phyloP scores from a whole-genome alignment of 30 jellyfish, hydroid and myxozoan species.

The Euphysa ruthae region DNA sequence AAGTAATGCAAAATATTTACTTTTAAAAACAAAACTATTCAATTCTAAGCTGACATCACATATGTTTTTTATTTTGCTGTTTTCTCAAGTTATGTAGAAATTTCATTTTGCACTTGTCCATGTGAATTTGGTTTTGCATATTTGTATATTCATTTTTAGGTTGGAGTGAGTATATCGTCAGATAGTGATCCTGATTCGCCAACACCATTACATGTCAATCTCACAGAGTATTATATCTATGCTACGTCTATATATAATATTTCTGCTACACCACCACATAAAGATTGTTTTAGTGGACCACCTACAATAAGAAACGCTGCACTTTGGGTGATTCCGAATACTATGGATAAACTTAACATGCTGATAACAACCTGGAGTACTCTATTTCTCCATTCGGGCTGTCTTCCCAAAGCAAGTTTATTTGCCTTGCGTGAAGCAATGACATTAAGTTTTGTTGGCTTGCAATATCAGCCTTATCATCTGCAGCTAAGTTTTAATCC shows the following conservation, averaged over 20 bases:
- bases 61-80: too few species aligned
- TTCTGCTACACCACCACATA: background rate
- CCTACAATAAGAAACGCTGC: constrained; percentile 79
- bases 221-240: constrained; percentile 65
- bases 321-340: constrained; percentile 76
- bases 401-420: constrained; percentile 7
- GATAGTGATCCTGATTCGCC: constrained; percentile 90
- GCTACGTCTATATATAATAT: constrained; percentile 7
- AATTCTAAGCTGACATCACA: too few species aligned
- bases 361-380: constrained; percentile 38
- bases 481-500: constrained; percentile 85
- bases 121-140: too few species aligned
- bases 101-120: too few species aligned
- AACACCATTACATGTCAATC: constrained; percentile 68
- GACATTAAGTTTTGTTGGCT: constrained; percentile 76
- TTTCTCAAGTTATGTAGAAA: too few species aligned
- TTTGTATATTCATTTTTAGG: constrained; percentile 3
- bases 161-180: constrained; percentile 63
- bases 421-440: constrained; percentile 58
- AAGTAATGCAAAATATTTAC: too few species aligned
- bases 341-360: constrained; percentile 21
- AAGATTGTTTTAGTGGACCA: constrained; percentile 69
- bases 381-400: constrained; percentile 31
- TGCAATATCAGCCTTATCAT: constrained; percentile 57
- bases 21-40: too few species aligned